Evolutionary conservation across 1,140 invertebrate genomes (phyloP).

Genomic region (Streblospio benedicti): DNA sequence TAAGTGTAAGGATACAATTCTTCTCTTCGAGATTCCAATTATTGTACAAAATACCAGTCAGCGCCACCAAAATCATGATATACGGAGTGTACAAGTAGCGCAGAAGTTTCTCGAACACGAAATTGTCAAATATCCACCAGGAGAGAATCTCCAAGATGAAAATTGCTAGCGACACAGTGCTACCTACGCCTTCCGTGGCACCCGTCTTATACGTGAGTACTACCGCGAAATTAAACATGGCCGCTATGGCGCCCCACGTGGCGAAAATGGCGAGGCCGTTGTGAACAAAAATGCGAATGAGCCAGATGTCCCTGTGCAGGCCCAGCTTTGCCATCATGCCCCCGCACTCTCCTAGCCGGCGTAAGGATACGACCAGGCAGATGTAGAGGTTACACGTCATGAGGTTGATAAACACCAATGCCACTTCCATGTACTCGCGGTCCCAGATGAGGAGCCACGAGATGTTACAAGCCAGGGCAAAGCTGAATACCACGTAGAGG

Average conservation of each 20-base stretch:
- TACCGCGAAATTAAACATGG: slow-evolving; percentile 32
- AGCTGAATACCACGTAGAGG: background rate
- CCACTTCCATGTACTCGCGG: slow-evolving; percentile 22
- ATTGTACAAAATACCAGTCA: slow-evolving; percentile 7
- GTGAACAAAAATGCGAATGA: slow-evolving; percentile 34
- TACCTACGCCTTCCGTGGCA: slow-evolving; percentile 1
- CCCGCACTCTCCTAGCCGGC: slow-evolving; percentile 1
- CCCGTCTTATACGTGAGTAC: slow-evolving; percentile 22
- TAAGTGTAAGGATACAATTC: slow-evolving; percentile 2
- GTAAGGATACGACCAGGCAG: slow-evolving; percentile 17
- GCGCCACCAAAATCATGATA: slow-evolving; percentile 7
- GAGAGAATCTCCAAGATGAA: slow-evolving; percentile 14
- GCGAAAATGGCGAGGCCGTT: slow-evolving; percentile 42
- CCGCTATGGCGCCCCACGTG: slow-evolving; percentile 35
- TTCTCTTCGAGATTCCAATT: background rate
- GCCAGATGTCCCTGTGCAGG: slow-evolving; percentile 17
- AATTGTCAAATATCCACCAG: slow-evolving; percentile 18
- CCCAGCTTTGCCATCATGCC: background rate
- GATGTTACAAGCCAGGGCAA: slow-evolving; percentile 21
- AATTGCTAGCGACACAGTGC: slow-evolving; percentile 10
- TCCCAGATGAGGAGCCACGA: slow-evolving; percentile 36
- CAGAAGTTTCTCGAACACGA: slow-evolving; percentile 11
- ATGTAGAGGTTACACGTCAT: slow-evolving; percentile 27
- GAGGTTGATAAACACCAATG: slow-evolving; percentile 12
- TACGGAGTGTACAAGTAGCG: slow-evolving; percentile 15